These are phyloP conservation scores for Eunapius fragilis DNA, from an alignment of 37 sponge, comb jelly and placozoan species.

Conservation along the genomic window DNA sequence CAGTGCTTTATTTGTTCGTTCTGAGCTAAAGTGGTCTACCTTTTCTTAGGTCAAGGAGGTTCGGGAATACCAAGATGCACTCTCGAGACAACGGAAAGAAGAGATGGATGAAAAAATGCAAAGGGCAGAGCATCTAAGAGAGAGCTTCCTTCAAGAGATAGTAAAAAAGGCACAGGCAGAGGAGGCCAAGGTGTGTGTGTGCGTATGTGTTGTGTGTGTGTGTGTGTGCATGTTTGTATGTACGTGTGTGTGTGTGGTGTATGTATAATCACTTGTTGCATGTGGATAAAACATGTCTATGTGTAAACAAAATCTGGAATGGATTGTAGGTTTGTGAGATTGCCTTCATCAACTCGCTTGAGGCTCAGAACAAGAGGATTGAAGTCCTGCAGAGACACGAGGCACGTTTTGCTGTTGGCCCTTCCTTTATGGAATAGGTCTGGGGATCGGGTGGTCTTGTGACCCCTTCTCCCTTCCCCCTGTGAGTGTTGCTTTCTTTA, in stretches of 20 bases:
- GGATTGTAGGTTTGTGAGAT: slow-evolving; percentile 85
- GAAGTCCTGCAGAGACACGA: slow-evolving; percentile 78
- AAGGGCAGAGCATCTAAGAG: slow-evolving; percentile 74
- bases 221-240: slow-evolving; percentile 28
- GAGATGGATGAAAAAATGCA: slow-evolving; percentile 71
- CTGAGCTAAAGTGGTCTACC: background rate
- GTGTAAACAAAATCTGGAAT: background rate
- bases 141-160: slow-evolving; percentile 70
- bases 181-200: slow-evolving; percentile 65
- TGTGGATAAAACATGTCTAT: background rate
- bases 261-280: background rate
- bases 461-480: no score
- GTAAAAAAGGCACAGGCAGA: slow-evolving; percentile 89
- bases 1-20: no score
- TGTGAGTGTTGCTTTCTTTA: background rate
- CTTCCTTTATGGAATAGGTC: background rate
- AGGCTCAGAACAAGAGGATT: slow-evolving; percentile 94
- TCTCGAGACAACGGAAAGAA: slow-evolving; percentile 42
- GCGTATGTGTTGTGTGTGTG: slow-evolving; percentile 1
- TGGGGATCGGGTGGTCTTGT: background rate
- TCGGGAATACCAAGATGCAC: slow-evolving; percentile 40
- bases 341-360: slow-evolving; percentile 90
- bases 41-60: slow-evolving; percentile 61
- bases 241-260: slow-evolving; percentile 33
- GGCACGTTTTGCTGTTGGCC: slow-evolving; percentile 16